These are phyloP conservation scores for Ceratotherium simum DNA, from an alignment of 2,113 vertebrate genomes.

Conservation along the genomic window DNA sequence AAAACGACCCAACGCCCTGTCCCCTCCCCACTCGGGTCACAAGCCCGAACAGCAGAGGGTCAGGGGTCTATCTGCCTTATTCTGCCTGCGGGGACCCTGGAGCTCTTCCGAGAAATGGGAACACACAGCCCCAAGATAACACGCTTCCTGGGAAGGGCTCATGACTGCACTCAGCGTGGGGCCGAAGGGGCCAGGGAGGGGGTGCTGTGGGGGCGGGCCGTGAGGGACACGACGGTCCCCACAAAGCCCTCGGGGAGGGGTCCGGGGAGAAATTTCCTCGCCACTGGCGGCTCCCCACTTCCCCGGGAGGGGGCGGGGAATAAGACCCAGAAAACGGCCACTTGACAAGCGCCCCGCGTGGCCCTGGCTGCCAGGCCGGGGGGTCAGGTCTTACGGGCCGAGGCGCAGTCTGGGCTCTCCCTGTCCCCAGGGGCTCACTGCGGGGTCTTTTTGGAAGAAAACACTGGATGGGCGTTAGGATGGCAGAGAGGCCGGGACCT, in stretches of 20 bases:
- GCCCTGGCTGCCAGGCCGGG: not conserved
- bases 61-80: not conserved
- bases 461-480: not conserved
- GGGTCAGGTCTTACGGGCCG: not conserved
- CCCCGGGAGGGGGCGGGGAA: not conserved
- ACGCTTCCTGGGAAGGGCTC: not conserved
- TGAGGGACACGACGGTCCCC: not conserved
- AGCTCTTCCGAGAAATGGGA: not conserved
- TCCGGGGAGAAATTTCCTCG: not conserved
- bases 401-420: rapidly evolving
- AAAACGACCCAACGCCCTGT: not conserved
- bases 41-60: not conserved
- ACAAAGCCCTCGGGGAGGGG: not conserved
- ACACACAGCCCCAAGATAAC: not conserved
- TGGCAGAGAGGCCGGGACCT: not conserved
- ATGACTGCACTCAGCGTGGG: rapidly evolving
- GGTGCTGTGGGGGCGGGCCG: not conserved
- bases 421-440: not conserved
- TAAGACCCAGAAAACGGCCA: not conserved
- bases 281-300: not conserved
- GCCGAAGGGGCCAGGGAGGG: rapidly evolving
- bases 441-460: not conserved
- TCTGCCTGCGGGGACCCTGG: not conserved
- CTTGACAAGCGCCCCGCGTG: rapidly evolving
- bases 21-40: rapidly evolving